Percentiles rank a stretch among this genome's conserved stretches.
These are phyloP conservation scores for Teleiodes luculella DNA, from an alignment of 2,888 invertebrate genomes.

Conservation along the genomic window DNA sequence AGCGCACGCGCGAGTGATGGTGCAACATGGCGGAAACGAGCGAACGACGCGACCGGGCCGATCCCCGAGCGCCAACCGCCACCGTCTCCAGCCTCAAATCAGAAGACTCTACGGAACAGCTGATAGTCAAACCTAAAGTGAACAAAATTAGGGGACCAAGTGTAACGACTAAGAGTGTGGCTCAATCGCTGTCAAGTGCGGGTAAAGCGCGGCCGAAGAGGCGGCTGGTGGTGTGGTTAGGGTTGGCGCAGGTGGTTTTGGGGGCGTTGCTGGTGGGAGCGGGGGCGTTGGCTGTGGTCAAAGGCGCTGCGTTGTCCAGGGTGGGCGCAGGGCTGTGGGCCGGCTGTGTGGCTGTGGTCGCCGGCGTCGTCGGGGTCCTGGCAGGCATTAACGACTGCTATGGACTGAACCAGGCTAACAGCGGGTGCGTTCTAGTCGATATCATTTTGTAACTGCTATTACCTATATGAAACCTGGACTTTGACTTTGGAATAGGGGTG, in stretches of 20 bases:
- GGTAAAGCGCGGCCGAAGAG: constrained; percentile 27
- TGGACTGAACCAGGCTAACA: constrained; percentile 50
- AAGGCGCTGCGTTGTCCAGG: constrained; percentile 77
- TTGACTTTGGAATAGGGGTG: no score
- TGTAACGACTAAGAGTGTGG: constrained; percentile 65
- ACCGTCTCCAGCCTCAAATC: constrained; percentile 73
- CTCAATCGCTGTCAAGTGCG: constrained; percentile 58
- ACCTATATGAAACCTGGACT: no score
- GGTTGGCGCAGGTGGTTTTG: constrained; percentile 80
- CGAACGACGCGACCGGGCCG: constrained; percentile 34
- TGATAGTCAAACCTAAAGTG: constrained; percentile 73
- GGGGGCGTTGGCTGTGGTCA: constrained; percentile 81
- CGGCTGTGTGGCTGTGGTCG: constrained; percentile 80
- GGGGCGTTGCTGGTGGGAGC: constrained; percentile 81
- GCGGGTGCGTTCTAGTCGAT: constrained; percentile 43
- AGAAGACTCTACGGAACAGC: constrained; percentile 77
- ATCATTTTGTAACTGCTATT: no score
- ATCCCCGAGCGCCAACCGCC: constrained; percentile 47
- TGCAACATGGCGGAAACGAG: constrained; percentile 33
- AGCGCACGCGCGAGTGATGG: constrained; percentile 18
- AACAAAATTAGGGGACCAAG: constrained; percentile 47
- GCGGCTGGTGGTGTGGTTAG: constrained; percentile 73
- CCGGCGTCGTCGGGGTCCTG: constrained; percentile 80
- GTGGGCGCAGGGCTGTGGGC: constrained; percentile 84
- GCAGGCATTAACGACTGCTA: constrained; percentile 80